Evolutionary conservation across 2,113 vertebrate species (phyloP), one percentile per base, ranked within the genome.

Genomic region (Thymallus thymallus): DNA sequence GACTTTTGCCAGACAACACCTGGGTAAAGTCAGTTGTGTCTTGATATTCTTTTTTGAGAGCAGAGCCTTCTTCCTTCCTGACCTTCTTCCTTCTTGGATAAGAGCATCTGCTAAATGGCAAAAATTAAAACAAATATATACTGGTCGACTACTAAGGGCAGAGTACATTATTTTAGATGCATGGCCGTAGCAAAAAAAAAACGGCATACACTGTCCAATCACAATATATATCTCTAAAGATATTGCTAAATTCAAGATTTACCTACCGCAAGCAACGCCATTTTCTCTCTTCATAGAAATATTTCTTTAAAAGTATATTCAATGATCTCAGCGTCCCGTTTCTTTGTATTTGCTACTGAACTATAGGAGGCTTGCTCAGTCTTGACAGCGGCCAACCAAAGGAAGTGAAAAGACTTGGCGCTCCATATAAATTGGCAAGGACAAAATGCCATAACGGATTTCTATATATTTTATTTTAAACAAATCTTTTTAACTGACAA

Each of bases 401-500:
- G 86, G 85, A 80, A 73, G 82, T 84, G 78, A 90, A 86, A 82
- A 77, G 79, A 84, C 73, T 87, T 85, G 87, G 82, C 80, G 51
- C 70, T 74, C 73, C 80, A 55, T 71, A 70, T 69, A 78, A 86
- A 87, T 83, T 85, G 83, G 71, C 69, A 80, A 81, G 79, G 83
- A 73, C 69, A 76, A 80, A 75, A 66, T 76, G 73, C 75, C 82
- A 78, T 81, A 86, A 81, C 78, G 78, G 82, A 88, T 88, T 87
- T 85, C 84, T 84, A 80, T 85, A 86, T 68, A 77, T 86, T 85
- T 89, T 82, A 85, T 88, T 41, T 41, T 41, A 41, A 41, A 88
- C 85, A 78, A 80, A 91, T 88, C 84, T 82, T 77, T 80, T 86
- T 80, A 82, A 88, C 75, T 88, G 85, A 82, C 86, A 84, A 82